Percentiles rank a stretch among this genome's conserved stretches.
phyloP scores from a whole-genome alignment of 2,888 invertebrate genomes.

The Cataglyphis cursor region DNA sequence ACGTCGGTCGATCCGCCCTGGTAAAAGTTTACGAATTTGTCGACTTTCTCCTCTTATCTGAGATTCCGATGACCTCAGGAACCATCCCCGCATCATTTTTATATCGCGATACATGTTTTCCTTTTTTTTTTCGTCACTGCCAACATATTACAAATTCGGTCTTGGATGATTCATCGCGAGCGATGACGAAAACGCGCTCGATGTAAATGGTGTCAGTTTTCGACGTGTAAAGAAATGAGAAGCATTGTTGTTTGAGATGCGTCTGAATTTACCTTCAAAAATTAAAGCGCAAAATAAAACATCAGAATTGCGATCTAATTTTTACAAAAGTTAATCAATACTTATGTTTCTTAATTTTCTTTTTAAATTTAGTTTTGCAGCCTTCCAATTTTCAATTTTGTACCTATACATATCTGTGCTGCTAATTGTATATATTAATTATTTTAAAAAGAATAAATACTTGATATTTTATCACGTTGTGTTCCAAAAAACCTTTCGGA shows the following conservation, averaged over 20 bases:
- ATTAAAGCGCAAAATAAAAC: background rate
- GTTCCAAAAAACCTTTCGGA: background rate
- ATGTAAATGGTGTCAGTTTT: slow-evolving; percentile 2
- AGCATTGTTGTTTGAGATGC: background rate
- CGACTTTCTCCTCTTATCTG: slow-evolving; percentile 80
- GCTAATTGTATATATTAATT: background rate
- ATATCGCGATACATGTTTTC: background rate
- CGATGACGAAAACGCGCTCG: slow-evolving; percentile 9
- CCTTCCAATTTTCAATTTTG: background rate
- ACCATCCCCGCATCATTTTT: slow-evolving; percentile 29
- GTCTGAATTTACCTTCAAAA: background rate
- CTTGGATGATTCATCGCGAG: background rate
- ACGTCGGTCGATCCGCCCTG: slow-evolving; percentile 60
- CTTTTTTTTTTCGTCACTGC: background rate
- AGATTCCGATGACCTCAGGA: slow-evolving; percentile 49
- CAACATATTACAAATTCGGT: slow-evolving; percentile 17
- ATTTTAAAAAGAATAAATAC: background rate
- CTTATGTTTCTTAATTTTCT: background rate
- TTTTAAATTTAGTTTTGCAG: background rate
- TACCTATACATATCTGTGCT: background rate
- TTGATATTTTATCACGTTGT: background rate
- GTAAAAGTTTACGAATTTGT: slow-evolving; percentile 75
- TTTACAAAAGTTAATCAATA: background rate
- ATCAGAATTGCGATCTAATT: background rate
- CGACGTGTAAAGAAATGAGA: background rate